Base-by-base conservation (phyloP, 2,113 vertebrate genomes). In the Ranitomeya imitator region DNA sequence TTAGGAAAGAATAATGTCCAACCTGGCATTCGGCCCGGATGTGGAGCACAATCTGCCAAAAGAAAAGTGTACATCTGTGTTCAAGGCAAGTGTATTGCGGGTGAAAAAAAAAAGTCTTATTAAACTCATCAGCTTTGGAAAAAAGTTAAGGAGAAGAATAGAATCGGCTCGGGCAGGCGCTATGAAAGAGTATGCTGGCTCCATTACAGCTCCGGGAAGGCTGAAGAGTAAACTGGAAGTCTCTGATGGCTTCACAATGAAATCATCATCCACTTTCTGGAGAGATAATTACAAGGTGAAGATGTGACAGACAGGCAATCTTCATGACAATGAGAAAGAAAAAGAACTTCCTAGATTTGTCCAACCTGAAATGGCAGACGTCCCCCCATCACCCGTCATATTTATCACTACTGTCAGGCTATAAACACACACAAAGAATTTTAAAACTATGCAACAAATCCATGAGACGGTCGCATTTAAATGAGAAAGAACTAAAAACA, bases 51-150 rank as follows among this genome's bases (percentile, higher is more conserved):
- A 73, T n/a, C 57, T 83, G 37, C 51, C 86, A 69, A 87, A 87
- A 37, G 79, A 74, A 82, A 74, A 86, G 57, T 61, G 55, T 88
- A 83, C 67, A 88, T 83, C 79, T 88, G 86, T 83, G 80, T 83
- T 77, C 59, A 83, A 90, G 67, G 69, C 31, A 80, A 81, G 85
- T 57, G 67, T 76, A 88, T 88, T 83, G 54, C 16, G 54, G 0
- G 67, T 10, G 31, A 69, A 23, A 52, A 85, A 88, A 86, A 26
- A 81, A 88, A 83, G 37, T 76, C 60, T 88, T 65, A 13, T 87
- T 31, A 31, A 91, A 89, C 4, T 59, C 82, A 74, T 90, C 84
- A 73, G 45, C 26, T 86, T 90, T 89, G 31, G 90, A 85, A 90
- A 88, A 23, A 59, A 91, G 79, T 6, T 77, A 71, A 87, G 15